Evolutionary conservation across 2,888 invertebrate genomes (phyloP).

Genomic region (Brachypalpus laphriformis): DNA sequence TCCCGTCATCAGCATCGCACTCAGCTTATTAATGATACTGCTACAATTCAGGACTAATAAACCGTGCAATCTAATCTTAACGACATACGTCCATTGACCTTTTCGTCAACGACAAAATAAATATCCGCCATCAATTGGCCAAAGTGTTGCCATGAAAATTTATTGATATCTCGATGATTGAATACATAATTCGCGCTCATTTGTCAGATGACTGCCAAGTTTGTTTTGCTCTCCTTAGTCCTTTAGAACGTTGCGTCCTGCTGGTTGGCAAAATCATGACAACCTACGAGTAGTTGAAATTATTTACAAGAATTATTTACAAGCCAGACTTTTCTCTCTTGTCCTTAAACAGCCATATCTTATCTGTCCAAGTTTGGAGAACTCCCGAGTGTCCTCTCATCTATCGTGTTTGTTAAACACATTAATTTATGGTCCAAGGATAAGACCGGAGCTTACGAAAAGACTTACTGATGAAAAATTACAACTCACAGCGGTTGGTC

Average conservation of each 20-base stretch:
- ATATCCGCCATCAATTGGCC: conserved; percentile 11
- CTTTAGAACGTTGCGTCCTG: too few species aligned
- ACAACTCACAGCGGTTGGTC: not conserved
- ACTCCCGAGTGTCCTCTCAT: conserved; percentile 12
- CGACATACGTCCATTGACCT: conserved; percentile 14
- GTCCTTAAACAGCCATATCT: not conserved
- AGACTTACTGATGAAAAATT: conserved; percentile 52
- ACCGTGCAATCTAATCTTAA: conserved; percentile 7
- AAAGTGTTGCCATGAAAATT: conserved; percentile 31
- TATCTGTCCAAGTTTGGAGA: not conserved
- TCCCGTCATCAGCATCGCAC: not conserved
- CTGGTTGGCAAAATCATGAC: too few species aligned
- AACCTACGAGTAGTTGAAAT: too few species aligned
- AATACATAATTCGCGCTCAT: conserved; percentile 24
- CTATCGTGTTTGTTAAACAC: conserved; percentile 19
- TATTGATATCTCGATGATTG: conserved; percentile 43
- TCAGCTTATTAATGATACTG: conserved; percentile 9
- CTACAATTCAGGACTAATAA: conserved; percentile 11
- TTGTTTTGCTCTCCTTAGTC: not conserved
- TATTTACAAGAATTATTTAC: too few species aligned
- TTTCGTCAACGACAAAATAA: not conserved
- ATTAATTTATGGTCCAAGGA: conserved; percentile 28
- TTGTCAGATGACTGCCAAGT: conserved; percentile 18
- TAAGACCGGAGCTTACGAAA: conserved; percentile 28
- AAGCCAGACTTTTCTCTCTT: not conserved